Base-by-base conservation (phyloP, 2,113 vertebrate genomes). In the Zapornia atra region DNA sequence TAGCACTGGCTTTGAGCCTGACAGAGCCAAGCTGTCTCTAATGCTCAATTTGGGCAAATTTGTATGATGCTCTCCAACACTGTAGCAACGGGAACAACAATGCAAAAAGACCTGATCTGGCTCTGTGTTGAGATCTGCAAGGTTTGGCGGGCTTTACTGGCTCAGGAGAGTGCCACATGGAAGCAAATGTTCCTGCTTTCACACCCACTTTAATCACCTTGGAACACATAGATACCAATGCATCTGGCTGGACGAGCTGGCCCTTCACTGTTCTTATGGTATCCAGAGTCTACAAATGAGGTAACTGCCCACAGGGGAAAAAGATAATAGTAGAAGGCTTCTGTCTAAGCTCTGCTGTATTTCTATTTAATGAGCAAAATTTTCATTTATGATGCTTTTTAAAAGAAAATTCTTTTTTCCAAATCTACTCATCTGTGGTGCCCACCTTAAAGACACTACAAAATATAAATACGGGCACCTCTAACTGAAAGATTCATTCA, bases 1-100 rank as follows among this genome's bases (percentile, higher is more conserved):
- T 85, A 95, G 66, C 65, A 3, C 78, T 94, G 96, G 90, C 92
- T 92, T 34, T 2, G 66, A 95, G 92, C 94, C 94, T 61, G 82
- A 94, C 68, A 94, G 75, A 48, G 12, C 71, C 90, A 80, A 94
- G 85, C 92, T 95, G 82, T 82, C 71, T 61, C 79, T 12, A 44
- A 10, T 4, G 31, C 28, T 86, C 79, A 12, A 7, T 44, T 29
- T 77, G 71, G 78, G 63, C 54, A 53, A 25, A 69, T 54, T 10
- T 13, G 8, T n/a, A 17, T 2, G 18, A 77, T 54, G 70, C 66
- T 92, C 54, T 91, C 51, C 84, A 82, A 33, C 11, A 2, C 9
- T 28, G 54, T 1, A 88, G 65, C 76, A 72, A 78, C 3, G 59
- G 48, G 66, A 94, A 85, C 44, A 28, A 31, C 63, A n/a, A 65